phyloP scores from a whole-genome alignment of 2,888 invertebrate species.

The Pasiphila rectangulata region DNA sequence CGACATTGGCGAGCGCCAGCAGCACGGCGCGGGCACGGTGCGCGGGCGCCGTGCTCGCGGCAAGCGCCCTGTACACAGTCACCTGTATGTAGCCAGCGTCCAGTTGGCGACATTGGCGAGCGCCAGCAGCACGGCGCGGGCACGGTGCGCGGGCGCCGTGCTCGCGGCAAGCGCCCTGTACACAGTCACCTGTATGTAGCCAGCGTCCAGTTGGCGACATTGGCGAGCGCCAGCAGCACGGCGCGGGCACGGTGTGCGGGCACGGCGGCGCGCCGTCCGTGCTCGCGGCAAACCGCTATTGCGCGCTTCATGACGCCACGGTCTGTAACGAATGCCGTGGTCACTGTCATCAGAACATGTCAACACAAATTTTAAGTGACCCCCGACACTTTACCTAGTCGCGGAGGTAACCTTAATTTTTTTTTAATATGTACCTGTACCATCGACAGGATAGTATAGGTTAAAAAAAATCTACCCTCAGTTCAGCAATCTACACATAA shows the following conservation, averaged over 20 bases:
- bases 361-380: too few relatives aligned
- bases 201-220: constrained; percentile 43
- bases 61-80: too few relatives aligned
- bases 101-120: constrained; percentile 72
- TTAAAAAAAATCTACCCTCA: too few relatives aligned
- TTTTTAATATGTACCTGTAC: too few relatives aligned
- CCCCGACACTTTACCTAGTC: too few relatives aligned
- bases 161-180: too few relatives aligned
- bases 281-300: constrained; percentile 23
- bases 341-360: too few relatives aligned
- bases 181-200: constrained; percentile 60
- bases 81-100: constrained; percentile 51
- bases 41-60: constrained; percentile 66
- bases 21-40: constrained; percentile 79
- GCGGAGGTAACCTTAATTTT: too few relatives aligned
- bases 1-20: constrained; percentile 79
- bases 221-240: constrained; percentile 81
- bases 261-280: constrained; percentile 38
- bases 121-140: constrained; percentile 78
- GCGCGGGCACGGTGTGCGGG: constrained; percentile 72
- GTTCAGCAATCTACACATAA: too few relatives aligned
- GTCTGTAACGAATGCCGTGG: too few relatives aligned
- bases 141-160: constrained; percentile 74
- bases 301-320: constrained; percentile 35
- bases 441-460: too few relatives aligned